A percentile compares a stretch with the other conserved stretches of the same genome.
Conservation (phyloP, 2,113 vertebrate genomes). For the Pholis gunnellus region DNA sequence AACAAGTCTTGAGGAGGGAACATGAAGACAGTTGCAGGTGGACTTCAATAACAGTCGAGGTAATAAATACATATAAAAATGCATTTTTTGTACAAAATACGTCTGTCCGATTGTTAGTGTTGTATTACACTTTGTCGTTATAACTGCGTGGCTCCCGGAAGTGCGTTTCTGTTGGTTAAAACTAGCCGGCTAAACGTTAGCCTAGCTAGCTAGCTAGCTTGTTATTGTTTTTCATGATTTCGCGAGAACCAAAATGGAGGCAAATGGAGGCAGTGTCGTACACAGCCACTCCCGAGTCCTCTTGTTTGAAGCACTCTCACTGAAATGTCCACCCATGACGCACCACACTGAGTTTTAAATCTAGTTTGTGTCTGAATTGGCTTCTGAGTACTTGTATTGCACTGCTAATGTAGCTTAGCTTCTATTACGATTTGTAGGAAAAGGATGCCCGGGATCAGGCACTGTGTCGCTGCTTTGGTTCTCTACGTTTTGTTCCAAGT, state of each 20-base stretch:
- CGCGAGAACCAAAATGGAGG: conserved; percentile 81
- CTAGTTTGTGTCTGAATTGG: neutral
- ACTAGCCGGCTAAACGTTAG: conserved; percentile 41
- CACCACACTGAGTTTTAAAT: neutral
- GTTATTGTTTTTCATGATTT: conserved; percentile 82
- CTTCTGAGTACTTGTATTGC: neutral
- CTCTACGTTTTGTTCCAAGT: neutral
- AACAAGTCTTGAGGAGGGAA: conserved; percentile 82
- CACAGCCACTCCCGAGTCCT: conserved; percentile 78
- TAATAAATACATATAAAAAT: neutral
- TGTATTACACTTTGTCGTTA: neutral
- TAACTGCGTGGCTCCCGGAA: accelerated
- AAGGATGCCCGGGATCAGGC: conserved; percentile 25
- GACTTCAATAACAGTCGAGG: conserved; percentile 42
- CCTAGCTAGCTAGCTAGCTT: conserved; percentile 65
- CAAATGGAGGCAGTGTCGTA: conserved; percentile 61
- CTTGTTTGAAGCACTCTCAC: neutral
- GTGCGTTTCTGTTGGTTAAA: conserved; percentile 17
- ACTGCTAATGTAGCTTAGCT: conserved; percentile 52
- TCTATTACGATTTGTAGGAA: conserved; percentile 30
- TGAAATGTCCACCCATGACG: conserved; percentile 30
- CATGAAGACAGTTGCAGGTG: conserved; percentile 71
- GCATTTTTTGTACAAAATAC: too few relatives aligned
- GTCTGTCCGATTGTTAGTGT: too few relatives aligned
- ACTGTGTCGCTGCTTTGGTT: neutral